Evolutionary conservation across 2,797 vertebrate species (phyloP).

Genomic region (Pipistrellus pipistrellus): DNA sequence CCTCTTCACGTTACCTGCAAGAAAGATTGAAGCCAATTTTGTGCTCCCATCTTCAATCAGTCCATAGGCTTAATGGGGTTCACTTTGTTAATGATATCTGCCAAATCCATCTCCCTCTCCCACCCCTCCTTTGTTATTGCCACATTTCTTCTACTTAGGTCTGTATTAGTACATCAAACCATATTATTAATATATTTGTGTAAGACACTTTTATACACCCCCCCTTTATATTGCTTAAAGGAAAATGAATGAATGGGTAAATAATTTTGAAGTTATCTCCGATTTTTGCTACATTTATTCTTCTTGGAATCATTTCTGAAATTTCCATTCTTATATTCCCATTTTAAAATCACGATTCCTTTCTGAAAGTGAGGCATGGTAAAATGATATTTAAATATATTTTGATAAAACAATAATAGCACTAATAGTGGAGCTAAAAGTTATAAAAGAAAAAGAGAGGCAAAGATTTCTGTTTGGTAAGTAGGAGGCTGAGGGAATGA

Average conservation of each 20-base stretch:
- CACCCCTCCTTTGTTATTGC: neutral
- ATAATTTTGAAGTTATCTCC: constrained; percentile 7
- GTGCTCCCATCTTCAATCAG: neutral
- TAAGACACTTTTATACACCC: neutral
- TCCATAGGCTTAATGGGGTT: neutral
- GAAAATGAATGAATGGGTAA: neutral
- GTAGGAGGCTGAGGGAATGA: neutral
- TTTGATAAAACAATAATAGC: neutral
- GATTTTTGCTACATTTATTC: neutral
- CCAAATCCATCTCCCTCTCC: neutral
- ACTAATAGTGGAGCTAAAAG: neutral
- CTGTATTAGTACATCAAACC: neutral
- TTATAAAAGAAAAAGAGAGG: neutral
- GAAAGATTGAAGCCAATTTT: neutral
- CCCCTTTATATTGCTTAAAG: neutral
- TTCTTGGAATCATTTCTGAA: neutral
- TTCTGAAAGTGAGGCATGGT: neutral
- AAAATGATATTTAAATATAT: constrained; percentile 3
- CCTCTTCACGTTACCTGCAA: neutral
- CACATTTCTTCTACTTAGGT: neutral
- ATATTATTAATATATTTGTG: neutral
- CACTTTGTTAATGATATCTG: constrained; percentile 7
- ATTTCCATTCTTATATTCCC: constrained; percentile 9
- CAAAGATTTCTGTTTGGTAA: neutral
- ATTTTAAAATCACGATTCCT: constrained; percentile 42